Evolutionary conservation across 2,888 invertebrate genomes (phyloP).

Genomic region (Steromphala cineraria): DNA sequence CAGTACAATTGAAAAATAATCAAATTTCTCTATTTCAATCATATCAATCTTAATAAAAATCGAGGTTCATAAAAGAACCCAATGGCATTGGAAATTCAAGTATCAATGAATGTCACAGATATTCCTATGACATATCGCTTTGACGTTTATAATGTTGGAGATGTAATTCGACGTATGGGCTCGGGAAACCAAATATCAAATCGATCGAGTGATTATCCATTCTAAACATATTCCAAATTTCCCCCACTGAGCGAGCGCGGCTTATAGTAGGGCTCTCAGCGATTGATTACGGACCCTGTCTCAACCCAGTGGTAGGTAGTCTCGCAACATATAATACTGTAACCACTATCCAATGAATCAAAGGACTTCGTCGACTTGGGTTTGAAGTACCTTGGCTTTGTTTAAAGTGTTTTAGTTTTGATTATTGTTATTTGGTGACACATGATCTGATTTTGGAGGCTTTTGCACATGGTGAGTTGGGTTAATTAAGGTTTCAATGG

Average conservation of each 20-base stretch:
- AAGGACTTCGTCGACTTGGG: too few species aligned
- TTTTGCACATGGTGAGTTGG: not conserved
- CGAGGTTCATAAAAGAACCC: too few species aligned
- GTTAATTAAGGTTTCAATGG: constrained; percentile 8
- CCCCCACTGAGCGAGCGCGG: not conserved
- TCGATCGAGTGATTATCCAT: constrained; percentile 7
- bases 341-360: too few species aligned
- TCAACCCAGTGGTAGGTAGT: not conserved
- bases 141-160: not conserved
- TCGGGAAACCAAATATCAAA: constrained; percentile 8
- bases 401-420: not conserved
- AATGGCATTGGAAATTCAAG: too few species aligned
- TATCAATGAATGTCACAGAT: not conserved
- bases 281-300: not conserved
- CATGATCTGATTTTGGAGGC: not conserved
- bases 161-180: not conserved
- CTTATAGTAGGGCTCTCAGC: not conserved
- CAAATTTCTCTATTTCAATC: too few species aligned
- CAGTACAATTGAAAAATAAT: too few species aligned
- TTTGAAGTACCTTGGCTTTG: not conserved
- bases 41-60: too few species aligned
- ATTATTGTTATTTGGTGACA: not conserved
- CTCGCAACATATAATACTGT: too few species aligned
- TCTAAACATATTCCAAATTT: not conserved
- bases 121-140: not conserved